Conservation (phyloP, 2,113 vertebrate genomes). For the Pteropus alecto region DNA sequence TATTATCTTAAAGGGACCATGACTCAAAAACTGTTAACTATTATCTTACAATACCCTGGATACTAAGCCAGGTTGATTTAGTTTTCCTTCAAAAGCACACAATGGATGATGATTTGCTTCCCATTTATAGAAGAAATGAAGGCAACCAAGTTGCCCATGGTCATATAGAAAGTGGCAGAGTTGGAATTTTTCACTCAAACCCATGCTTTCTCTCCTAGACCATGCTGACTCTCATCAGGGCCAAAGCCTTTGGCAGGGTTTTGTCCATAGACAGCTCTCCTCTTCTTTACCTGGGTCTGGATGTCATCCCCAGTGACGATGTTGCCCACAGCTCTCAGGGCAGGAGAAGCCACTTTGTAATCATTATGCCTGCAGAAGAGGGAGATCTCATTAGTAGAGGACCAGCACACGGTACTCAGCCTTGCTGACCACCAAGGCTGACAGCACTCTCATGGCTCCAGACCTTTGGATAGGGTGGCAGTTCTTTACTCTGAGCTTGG, state of each 20-base stretch:
- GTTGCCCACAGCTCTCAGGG: conserved; percentile 97
- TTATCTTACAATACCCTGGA: neutral
- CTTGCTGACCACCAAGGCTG: neutral
- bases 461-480: neutral
- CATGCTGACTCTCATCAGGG: neutral
- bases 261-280: neutral
- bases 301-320: conserved; percentile 98
- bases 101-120: neutral
- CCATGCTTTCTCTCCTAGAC: neutral
- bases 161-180: neutral
- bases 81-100: conserved; percentile 20
- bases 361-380: conserved; percentile 91
- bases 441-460: neutral
- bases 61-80: neutral
- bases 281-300: conserved; percentile 93
- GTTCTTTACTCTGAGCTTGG: neutral
- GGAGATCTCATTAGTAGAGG: neutral
- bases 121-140: neutral
- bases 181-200: neutral
- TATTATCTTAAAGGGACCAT: neutral
- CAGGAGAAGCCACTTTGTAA: conserved; percentile 98
- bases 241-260: neutral
- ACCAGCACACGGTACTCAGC: neutral
- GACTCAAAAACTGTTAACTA: conserved; percentile 1
- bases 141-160: neutral